Conservation (phyloP, 2,888 invertebrate species). For the Cheilosia vernalis region DNA sequence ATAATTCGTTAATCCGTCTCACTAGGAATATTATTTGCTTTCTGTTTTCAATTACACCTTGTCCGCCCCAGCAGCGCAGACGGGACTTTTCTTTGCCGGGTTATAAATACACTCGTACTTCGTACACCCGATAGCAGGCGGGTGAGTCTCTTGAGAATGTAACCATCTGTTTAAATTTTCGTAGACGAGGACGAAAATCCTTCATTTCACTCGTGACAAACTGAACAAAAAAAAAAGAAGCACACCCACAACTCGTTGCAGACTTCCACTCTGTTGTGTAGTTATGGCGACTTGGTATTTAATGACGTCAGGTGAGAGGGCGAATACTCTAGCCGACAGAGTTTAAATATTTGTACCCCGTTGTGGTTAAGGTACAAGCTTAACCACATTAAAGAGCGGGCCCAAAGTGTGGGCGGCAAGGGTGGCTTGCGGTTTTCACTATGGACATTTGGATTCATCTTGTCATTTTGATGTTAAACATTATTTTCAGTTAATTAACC, state of each 20-base stretch:
- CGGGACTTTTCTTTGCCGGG: constrained; percentile 27
- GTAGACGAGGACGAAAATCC: constrained; percentile 52
- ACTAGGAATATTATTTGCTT: constrained; percentile 72
- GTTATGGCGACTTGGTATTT: constrained; percentile 10
- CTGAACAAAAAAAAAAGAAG: too few relatives aligned
- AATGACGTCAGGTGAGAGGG: constrained; percentile 58
- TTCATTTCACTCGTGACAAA: constrained; percentile 37
- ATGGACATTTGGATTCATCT: constrained; percentile 72
- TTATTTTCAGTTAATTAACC: constrained; percentile 75
- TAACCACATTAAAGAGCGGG: constrained; percentile 62
- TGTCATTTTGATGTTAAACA: constrained; percentile 75
- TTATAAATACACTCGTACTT: not conserved
- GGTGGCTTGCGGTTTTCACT: constrained; percentile 61
- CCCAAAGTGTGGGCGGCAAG: constrained; percentile 1
- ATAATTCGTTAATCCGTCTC: constrained; percentile 74
- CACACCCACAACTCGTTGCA: not conserved
- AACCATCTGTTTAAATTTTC: constrained; percentile 70
- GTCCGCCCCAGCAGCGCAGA: constrained; percentile 52
- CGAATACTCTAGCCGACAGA: constrained; percentile 33
- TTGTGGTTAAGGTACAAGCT: constrained; percentile 57
- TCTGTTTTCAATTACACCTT: constrained; percentile 75
- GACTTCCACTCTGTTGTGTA: constrained; percentile 2
- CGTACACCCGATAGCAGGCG: not conserved
- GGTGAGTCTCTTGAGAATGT: constrained; percentile 45
- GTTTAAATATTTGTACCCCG: constrained; percentile 73